A percentile compares a stretch with the other conserved stretches of the same genome.
These are phyloP conservation scores for Ciconia maguari DNA, from an alignment of 2,113 vertebrate species.

Conservation along the genomic window DNA sequence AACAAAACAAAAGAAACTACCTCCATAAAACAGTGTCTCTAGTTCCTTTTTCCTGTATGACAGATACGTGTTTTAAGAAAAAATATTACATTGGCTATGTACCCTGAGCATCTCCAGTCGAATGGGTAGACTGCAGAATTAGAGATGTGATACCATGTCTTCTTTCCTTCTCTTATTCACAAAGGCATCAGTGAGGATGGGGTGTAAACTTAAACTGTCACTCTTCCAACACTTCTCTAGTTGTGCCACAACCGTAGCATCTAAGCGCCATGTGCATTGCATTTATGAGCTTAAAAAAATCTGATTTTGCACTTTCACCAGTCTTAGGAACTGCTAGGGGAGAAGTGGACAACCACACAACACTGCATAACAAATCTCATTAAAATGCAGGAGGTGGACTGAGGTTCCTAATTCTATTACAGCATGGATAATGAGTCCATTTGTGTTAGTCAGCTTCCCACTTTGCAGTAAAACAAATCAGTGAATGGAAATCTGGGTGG, in stretches of 20 bases:
- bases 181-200: not conserved
- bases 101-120: not conserved
- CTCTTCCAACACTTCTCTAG: constrained; percentile 39
- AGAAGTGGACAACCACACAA: constrained; percentile 46
- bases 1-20: not conserved
- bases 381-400: constrained; percentile 56
- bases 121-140: not conserved
- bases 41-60: not conserved
- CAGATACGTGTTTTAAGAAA: constrained; percentile 11
- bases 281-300: constrained; percentile 61
- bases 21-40: not conserved
- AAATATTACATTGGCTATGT: not conserved
- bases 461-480: constrained; percentile 68
- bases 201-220: constrained; percentile 25
- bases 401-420: constrained; percentile 68
- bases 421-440: constrained; percentile 58
- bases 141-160: not conserved
- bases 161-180: constrained; percentile 30
- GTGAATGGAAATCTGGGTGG: constrained; percentile 62
- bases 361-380: constrained; percentile 33
- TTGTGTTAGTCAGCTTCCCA: constrained; percentile 65
- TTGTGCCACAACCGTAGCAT: constrained; percentile 28
- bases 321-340: constrained; percentile 29
- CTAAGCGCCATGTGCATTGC: constrained; percentile 30
- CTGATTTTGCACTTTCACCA: constrained; percentile 26